phyloP scores from a whole-genome alignment of 1,140 invertebrate species.

The Danaus plexippus region DNA sequence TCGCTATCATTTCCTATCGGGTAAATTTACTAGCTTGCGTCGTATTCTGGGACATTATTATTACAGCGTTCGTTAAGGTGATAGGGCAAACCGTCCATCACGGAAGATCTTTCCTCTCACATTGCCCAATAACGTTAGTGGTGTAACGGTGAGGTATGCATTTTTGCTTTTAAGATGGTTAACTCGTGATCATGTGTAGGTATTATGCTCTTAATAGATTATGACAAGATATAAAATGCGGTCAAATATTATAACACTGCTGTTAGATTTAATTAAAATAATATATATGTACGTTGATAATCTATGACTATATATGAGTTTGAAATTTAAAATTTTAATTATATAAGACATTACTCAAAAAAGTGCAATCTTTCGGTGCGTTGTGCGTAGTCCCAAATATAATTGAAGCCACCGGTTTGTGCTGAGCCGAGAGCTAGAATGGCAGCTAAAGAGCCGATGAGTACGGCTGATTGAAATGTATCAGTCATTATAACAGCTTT shows the following conservation, averaged over 20 bases:
- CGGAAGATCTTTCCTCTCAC: conserved; percentile 20
- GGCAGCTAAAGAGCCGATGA: conserved; percentile 78
- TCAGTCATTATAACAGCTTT: conserved; percentile 97
- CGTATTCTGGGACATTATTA: conserved; percentile 5
- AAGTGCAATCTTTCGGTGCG: conserved; percentile 81
- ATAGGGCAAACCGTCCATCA: conserved; percentile 25
- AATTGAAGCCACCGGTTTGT: conserved; percentile 78
- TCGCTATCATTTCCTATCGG: neutral
- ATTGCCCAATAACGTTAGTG: conserved; percentile 5
- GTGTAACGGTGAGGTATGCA: conserved; percentile 13
- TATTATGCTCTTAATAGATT: too few species aligned
- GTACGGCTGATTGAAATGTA: conserved; percentile 80
- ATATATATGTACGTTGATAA: too few species aligned
- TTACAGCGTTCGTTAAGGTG: conserved; percentile 18
- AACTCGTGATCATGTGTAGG: too few species aligned
- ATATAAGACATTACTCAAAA: conserved; percentile 75
- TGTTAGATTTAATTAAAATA: too few species aligned
- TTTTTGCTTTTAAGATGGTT: conserved; percentile 3
- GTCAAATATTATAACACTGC: too few species aligned
- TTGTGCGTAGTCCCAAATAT: conserved; percentile 78
- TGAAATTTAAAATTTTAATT: too few species aligned
- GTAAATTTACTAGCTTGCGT: too few species aligned
- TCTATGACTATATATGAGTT: too few species aligned
- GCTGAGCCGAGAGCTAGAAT: conserved; percentile 80
- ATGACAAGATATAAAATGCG: too few species aligned